Percentiles rank a stretch among this genome's conserved stretches.
These are phyloP conservation scores for Festucalex cinctus DNA, from an alignment of 2,113 vertebrate species.

Conservation along the genomic window DNA sequence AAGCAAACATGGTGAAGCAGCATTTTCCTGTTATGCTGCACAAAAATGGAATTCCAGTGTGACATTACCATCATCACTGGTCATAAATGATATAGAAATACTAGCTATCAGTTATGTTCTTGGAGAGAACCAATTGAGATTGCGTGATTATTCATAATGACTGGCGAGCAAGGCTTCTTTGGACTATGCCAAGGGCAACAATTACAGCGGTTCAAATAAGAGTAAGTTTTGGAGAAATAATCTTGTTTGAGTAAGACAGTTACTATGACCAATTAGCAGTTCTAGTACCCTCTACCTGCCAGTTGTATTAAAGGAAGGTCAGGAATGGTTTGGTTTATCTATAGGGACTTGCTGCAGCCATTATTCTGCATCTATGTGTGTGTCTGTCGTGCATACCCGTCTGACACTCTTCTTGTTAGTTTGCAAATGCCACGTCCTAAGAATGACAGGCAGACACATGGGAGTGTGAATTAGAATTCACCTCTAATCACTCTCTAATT, in stretches of 20 bases:
- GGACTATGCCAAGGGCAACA: background rate
- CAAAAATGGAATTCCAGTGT: no score
- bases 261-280: background rate
- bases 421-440: conserved; percentile 49
- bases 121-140: conserved; percentile 12
- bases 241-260: background rate
- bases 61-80: no score
- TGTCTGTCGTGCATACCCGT: conserved; percentile 28
- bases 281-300: conserved; percentile 5
- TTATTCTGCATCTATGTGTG: conserved; percentile 8
- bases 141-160: background rate
- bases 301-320: conserved; percentile 1
- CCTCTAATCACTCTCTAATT: conserved; percentile 65
- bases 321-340: background rate
- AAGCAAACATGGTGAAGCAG: no score
- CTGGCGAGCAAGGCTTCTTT: conserved; percentile 9
- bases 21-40: no score
- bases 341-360: conserved; percentile 1
- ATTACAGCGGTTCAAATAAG: background rate
- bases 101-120: background rate
- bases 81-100: no score
- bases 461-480: conserved; percentile 67
- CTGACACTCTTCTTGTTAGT: conserved; percentile 43
- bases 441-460: conserved; percentile 59
- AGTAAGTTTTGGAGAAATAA: conserved; percentile 2